Evolutionary conservation across 2,888 invertebrate species (phyloP).

Genomic region (Phalera bucephala): DNA sequence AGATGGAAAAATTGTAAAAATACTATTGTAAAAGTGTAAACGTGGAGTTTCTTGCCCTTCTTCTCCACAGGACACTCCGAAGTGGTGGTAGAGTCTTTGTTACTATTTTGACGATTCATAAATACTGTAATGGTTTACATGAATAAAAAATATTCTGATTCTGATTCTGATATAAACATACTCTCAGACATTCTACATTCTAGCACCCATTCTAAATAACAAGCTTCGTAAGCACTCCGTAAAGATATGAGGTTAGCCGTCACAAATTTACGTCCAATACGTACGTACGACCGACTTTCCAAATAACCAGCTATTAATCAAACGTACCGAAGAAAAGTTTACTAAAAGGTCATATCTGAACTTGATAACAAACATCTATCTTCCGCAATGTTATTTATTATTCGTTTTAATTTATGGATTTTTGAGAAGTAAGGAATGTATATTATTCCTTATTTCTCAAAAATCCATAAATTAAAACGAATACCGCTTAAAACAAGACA

Average conservation of each 20-base stretch:
- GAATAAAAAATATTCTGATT: too few species aligned
- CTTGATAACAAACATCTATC: constrained; percentile 3
- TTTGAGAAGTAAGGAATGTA: constrained; percentile 21
- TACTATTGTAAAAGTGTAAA: too few species aligned
- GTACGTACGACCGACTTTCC: too few species aligned
- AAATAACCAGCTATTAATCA: not conserved
- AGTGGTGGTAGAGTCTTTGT: too few species aligned
- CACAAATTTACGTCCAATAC: not conserved
- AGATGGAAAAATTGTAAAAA: too few species aligned
- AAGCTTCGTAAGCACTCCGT: not conserved
- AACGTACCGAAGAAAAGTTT: constrained; percentile 1
- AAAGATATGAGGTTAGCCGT: not conserved
- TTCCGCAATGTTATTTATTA: constrained; percentile 29
- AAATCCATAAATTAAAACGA: constrained; percentile 33
- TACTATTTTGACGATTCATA: too few species aligned
- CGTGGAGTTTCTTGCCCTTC: too few species aligned
- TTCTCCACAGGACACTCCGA: too few species aligned
- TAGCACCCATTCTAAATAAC: not conserved
- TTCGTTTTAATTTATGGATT: constrained; percentile 30
- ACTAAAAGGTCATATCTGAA: not conserved
- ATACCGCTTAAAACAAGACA: constrained; percentile 34
- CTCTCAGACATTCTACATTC: too few species aligned
- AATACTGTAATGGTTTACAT: too few species aligned
- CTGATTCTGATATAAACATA: too few species aligned
- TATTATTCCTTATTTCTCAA: constrained; percentile 21